Evolutionary conservation across 1,140 invertebrate genomes (phyloP), one percentile per base, ranked within the genome.

Genomic region (Dryas iulia): DNA sequence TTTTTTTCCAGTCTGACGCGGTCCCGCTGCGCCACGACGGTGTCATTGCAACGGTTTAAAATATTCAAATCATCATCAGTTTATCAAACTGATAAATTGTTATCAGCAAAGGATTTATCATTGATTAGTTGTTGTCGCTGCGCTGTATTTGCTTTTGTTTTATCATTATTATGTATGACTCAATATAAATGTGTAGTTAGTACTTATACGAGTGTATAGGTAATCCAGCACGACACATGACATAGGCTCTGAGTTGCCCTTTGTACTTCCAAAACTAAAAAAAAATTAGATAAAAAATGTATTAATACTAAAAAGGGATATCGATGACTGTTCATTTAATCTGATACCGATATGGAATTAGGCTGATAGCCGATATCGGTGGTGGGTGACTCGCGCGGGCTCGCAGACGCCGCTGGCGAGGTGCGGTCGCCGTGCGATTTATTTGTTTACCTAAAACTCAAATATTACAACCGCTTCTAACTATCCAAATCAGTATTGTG

Each of bases 281-380:
- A 3, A 5, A 35, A 21, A n/a, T 18, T 21, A 18, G 8, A 7
- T 47, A 2, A 18, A 21, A 11, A 8, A 47, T 47, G n/a, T 8
- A 21, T 21, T 5, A 1, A 21, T 58, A 21, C 14, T 8, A 31
- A 10, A 23, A 35, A 26, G 3, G 26, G 8, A 18, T n/a, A 60
- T 24, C 39, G 23, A 47, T 60, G 23, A 39, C 8, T 60, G 10
- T 47, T 2, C 18, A 12, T 56, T 56, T 24, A 8, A 59, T 66
- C 64, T 10, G 64, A 66, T 66, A 52, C 7, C 33, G 18, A 23
- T 26, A 47, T 47, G 39, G 25, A 59, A 52, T 52, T 24, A 14
- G 31, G 54, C n/a, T 24, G 64, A 66, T 66, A 66, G 28, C 56
- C 24, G 56, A 66, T 66, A 66, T 53, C 64, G 47, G 12, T 47